A percentile compares a stretch with the other conserved stretches of the same genome.
phyloP scores from a whole-genome alignment of 23 tunicate genomes.

The Diplosoma virens region DNA sequence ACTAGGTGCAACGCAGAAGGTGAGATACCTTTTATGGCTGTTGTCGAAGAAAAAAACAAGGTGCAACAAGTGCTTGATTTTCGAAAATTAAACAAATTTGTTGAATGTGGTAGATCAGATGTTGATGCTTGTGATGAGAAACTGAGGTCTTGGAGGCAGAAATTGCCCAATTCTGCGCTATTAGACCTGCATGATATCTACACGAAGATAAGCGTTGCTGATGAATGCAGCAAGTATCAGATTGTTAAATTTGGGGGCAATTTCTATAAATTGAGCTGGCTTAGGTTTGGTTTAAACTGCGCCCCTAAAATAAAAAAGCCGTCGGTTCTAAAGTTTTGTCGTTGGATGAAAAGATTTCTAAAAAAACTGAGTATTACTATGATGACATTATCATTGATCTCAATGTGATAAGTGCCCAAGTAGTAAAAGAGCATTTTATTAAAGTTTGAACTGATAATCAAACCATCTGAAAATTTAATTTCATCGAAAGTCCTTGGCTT shows the following conservation, averaged over 20 bases:
- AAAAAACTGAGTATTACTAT: no score
- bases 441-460: no score
- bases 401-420: no score
- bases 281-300: conserved; percentile 17
- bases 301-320: conserved; percentile 2
- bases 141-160: conserved; percentile 16
- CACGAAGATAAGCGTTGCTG: not conserved
- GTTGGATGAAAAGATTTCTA: not conserved
- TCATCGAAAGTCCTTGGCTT: no score
- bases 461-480: no score
- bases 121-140: conserved; percentile 7
- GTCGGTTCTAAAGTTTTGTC: not conserved
- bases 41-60: not conserved
- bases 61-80: not conserved
- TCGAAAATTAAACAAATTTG: not conserved
- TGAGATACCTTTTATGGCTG: not conserved
- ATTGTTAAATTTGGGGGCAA: not conserved
- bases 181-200: not conserved
- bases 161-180: conserved; percentile 2
- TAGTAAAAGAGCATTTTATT: no score
- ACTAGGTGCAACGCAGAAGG: not conserved
- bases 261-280: not conserved
- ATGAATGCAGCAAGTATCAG: conserved; percentile 13
- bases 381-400: no score
- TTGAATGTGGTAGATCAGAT: not conserved